Percentiles rank a stretch among this genome's conserved stretches.
phyloP scores from a whole-genome alignment of 2,113 vertebrate genomes.

The Orientallactaga bullata region DNA sequence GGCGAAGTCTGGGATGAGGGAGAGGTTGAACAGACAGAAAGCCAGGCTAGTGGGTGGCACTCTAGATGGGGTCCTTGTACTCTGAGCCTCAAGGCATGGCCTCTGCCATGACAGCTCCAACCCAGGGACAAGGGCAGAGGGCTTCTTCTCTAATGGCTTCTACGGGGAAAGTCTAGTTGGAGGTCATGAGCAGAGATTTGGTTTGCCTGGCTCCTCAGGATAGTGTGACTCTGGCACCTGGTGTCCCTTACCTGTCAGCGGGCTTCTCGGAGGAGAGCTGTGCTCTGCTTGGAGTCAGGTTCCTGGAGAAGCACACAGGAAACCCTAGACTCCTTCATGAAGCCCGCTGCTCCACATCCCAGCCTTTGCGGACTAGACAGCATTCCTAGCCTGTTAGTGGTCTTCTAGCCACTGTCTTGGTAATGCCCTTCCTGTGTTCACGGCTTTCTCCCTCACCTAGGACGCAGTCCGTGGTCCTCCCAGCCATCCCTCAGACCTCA shows the following conservation, averaged over 20 bases:
- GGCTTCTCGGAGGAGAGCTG: accelerated
- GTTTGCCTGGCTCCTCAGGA: not conserved
- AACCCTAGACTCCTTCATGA: not conserved
- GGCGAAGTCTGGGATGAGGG: not conserved
- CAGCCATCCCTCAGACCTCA: not conserved
- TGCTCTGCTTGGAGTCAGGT: not conserved
- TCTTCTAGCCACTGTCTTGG: not conserved
- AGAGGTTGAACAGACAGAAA: accelerated
- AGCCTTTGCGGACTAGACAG: too few relatives aligned
- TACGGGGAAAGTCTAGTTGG: not conserved
- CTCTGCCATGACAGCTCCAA: not conserved
- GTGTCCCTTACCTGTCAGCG: not conserved
- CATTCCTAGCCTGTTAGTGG: not conserved
- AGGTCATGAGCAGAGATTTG: not conserved
- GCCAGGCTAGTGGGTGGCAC: not conserved
- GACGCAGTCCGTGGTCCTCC: not conserved
- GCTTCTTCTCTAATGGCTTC: not conserved
- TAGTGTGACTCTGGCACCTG: not conserved
- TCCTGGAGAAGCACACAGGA: accelerated
- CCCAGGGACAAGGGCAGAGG: not conserved
- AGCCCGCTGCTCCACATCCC: not conserved
- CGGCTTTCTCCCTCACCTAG: not conserved
- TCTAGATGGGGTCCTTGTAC: not conserved
- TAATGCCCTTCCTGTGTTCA: not conserved
- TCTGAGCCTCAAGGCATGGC: not conserved